Evolutionary conservation across 2,113 vertebrate genomes (phyloP).

Genomic region (Pelusios castaneus): DNA sequence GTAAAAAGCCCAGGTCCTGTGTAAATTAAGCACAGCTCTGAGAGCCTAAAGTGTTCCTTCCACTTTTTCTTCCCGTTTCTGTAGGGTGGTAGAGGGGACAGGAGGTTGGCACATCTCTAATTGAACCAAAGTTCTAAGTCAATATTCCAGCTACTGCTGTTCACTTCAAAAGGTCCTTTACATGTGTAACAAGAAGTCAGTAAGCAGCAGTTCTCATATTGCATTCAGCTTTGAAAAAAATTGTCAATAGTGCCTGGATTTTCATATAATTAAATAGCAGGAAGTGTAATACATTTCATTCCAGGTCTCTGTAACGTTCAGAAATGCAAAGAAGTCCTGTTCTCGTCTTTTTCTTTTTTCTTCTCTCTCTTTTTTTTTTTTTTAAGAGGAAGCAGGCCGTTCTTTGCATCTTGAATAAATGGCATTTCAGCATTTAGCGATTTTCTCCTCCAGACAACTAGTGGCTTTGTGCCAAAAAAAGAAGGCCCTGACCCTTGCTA

Average conservation of each 20-base stretch:
- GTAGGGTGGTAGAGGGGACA: neutral
- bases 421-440: slow-evolving; percentile 41
- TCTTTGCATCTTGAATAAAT: slow-evolving; percentile 58
- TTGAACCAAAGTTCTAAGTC: slow-evolving; percentile 13
- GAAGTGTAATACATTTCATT: neutral
- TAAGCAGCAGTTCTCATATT: neutral
- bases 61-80: neutral
- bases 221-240: slow-evolving; percentile 38
- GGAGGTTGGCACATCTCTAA: neutral
- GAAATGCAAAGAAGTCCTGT: neutral
- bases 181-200: neutral
- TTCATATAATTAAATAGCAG: neutral
- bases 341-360: neutral
- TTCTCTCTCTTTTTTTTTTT: neutral
- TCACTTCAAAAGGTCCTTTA: slow-evolving; percentile 25
- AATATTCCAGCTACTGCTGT: neutral
- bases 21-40: slow-evolving; percentile 50
- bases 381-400: slow-evolving; percentile 18
- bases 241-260: neutral
- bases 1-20: slow-evolving; percentile 68
- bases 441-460: slow-evolving; percentile 41
- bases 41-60: neutral
- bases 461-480: slow-evolving; percentile 45
- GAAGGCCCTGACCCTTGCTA: slow-evolving; percentile 39
- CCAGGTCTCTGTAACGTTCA: neutral